Percentiles rank a stretch among this genome's conserved stretches.
phyloP scores from a whole-genome alignment of 2,797 vertebrate genomes.

The Pangasius krempfi region DNA sequence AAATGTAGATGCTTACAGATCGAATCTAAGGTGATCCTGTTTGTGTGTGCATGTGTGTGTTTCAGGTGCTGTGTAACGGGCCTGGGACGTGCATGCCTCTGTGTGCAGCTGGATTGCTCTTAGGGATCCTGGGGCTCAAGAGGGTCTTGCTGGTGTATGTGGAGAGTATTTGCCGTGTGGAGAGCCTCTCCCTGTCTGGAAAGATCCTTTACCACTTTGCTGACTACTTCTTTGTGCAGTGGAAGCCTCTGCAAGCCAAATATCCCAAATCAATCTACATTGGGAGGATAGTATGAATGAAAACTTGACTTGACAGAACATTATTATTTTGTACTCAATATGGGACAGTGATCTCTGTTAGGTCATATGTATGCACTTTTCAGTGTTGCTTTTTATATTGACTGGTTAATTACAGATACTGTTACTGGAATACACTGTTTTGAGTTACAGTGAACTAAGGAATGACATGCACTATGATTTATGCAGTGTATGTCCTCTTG shows the following conservation, averaged over 20 bases:
- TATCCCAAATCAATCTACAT: slow-evolving; percentile 89
- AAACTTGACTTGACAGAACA: background rate
- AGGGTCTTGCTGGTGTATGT: slow-evolving; percentile 88
- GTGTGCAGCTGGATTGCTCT: slow-evolving; percentile 84
- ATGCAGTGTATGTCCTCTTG: slow-evolving; percentile 8
- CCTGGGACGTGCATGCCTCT: slow-evolving; percentile 93
- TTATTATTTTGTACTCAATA: background rate
- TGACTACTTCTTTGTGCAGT: slow-evolving; percentile 94
- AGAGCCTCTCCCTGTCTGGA: slow-evolving; percentile 88
- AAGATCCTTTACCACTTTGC: slow-evolving; percentile 86
- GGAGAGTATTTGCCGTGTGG: slow-evolving; percentile 92
- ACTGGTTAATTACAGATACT: background rate
- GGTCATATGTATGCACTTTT: background rate
- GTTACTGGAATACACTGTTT: background rate
- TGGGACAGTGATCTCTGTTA: background rate
- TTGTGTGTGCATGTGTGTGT: slow-evolving; percentile 57
- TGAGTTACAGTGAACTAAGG: background rate
- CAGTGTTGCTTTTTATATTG: background rate
- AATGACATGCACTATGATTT: slow-evolving; percentile 1
- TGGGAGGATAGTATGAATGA: slow-evolving; percentile 84
- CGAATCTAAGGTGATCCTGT: slow-evolving; percentile 18
- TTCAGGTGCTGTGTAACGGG: slow-evolving; percentile 93
- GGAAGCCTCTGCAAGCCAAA: slow-evolving; percentile 85
- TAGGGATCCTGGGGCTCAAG: slow-evolving; percentile 87
- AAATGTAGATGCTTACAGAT: background rate